phyloP scores from a whole-genome alignment of 2,797 vertebrate species.

The Paratrypauchen microcephalus region DNA sequence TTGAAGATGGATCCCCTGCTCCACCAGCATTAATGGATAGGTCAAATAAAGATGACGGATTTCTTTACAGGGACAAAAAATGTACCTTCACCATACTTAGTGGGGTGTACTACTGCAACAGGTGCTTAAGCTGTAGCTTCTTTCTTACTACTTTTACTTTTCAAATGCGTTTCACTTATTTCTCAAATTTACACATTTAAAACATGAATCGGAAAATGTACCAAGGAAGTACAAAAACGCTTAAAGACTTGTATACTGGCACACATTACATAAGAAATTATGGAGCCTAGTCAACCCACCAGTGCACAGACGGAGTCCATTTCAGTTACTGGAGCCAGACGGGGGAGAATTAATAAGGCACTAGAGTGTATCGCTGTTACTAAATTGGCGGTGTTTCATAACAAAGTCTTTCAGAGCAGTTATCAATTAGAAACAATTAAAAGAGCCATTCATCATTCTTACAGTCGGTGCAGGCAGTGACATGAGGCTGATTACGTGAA shows the following conservation, averaged over 20 bases:
- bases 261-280: constrained; percentile 34
- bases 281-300: constrained; percentile 38
- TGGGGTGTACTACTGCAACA: neutral
- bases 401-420: constrained; percentile 67
- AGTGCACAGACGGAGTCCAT: constrained; percentile 51
- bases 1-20: neutral
- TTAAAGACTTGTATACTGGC: constrained; percentile 36
- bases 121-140: neutral
- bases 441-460: constrained; percentile 65
- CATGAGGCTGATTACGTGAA: constrained; percentile 45
- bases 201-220: neutral
- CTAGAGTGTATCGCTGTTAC: constrained; percentile 67
- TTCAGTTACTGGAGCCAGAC: constrained; percentile 58
- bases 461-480: constrained; percentile 35
- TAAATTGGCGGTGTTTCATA: constrained; percentile 70
- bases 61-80: no score
- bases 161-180: neutral
- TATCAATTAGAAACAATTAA: constrained; percentile 76
- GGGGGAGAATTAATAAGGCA: constrained; percentile 67
- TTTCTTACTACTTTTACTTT: neutral
- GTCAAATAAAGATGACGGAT: neutral
- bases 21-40: neutral
- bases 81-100: no score
- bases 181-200: no score
- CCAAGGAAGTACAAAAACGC: constrained; percentile 20